Conservation (phyloP, 2,888 invertebrate genomes). For the Encarsia formosa region DNA sequence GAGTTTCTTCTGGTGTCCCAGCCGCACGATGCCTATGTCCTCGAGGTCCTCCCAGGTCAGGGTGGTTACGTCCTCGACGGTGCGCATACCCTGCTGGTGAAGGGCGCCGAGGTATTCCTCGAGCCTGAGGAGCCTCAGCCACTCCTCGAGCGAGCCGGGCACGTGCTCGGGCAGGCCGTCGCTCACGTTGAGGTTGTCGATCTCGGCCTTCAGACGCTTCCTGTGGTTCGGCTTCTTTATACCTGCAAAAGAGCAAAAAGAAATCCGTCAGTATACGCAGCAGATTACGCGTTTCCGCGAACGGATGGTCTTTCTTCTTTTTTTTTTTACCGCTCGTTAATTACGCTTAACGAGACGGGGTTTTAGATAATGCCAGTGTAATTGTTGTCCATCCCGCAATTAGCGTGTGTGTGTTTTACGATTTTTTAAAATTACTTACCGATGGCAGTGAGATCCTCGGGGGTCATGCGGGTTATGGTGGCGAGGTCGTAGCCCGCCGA, state of each 20-base stretch:
- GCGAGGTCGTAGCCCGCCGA: constrained; percentile 96
- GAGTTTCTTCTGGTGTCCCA: constrained; percentile 98
- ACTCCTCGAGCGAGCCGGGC: constrained; percentile 90
- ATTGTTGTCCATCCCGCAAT: no score
- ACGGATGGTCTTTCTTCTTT: no score
- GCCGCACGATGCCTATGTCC: constrained; percentile 88
- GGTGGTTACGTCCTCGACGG: constrained; percentile 90
- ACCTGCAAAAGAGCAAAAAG: constrained; percentile 36
- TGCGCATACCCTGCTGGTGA: constrained; percentile 88
- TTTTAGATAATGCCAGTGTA: no score
- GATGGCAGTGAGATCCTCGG: constrained; percentile 85
- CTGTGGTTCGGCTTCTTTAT: constrained; percentile 97
- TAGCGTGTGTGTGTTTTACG: no score
- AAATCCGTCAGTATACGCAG: no score
- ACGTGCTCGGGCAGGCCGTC: constrained; percentile 94
- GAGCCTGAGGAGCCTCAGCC: constrained; percentile 84
- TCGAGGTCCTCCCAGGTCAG: constrained; percentile 99
- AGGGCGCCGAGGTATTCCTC: constrained; percentile 90
- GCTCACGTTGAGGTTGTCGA: constrained; percentile 87
- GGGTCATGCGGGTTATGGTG: constrained; percentile 98
- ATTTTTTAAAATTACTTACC: no score
- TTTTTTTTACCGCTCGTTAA: no score
- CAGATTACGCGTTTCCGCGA: not conserved
- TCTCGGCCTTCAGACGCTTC: constrained; percentile 92
- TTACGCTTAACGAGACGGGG: no score